These are phyloP conservation scores for Synanceia verrucosa DNA, from an alignment of 2,797 vertebrate species.

Conservation along the genomic window DNA sequence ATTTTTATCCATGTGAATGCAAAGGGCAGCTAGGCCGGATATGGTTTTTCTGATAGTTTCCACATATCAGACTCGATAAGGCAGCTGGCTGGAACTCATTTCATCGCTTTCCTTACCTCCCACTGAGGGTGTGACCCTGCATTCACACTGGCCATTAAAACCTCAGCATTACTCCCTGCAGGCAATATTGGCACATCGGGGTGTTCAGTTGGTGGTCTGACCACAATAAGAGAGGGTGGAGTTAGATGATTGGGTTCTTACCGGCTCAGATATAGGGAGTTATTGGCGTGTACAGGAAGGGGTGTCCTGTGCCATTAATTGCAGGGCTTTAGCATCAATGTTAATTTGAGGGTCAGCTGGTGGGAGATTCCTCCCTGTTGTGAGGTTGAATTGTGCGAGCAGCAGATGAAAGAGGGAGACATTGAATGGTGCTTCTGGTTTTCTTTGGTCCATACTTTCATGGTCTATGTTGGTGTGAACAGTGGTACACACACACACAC, in stretches of 20 bases:
- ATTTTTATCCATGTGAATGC: conserved; percentile 14
- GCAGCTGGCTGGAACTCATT: conserved; percentile 61
- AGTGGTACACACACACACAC: conserved; percentile 3
- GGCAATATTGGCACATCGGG: conserved; percentile 59
- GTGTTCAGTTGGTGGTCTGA: conserved; percentile 63
- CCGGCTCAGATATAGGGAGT: conserved; percentile 32
- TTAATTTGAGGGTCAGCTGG: conserved; percentile 78
- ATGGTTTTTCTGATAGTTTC: conserved; percentile 31
- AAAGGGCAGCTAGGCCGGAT: conserved; percentile 10
- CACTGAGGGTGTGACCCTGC: conserved; percentile 68
- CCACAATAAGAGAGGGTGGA: conserved; percentile 59
- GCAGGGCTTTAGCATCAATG: conserved; percentile 57
- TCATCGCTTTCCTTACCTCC: conserved; percentile 67
- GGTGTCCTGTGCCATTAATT: conserved; percentile 43
- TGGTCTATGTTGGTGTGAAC: conserved; percentile 22
- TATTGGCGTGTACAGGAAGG: conserved; percentile 50
- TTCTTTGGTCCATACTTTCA: conserved; percentile 57
- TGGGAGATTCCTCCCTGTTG: conserved; percentile 68
- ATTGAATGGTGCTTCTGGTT: conserved; percentile 62
- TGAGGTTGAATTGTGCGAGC: conserved; percentile 66
- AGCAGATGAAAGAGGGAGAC: conserved; percentile 67
- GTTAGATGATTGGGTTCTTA: conserved; percentile 60
- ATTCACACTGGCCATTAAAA: conserved; percentile 76
- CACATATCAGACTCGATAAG: conserved; percentile 38
- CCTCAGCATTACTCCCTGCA: conserved; percentile 65